Percentiles rank a stretch among this genome's conserved stretches.
phyloP scores from a whole-genome alignment of 1,140 invertebrate species.

The Diorhabda elongata region DNA sequence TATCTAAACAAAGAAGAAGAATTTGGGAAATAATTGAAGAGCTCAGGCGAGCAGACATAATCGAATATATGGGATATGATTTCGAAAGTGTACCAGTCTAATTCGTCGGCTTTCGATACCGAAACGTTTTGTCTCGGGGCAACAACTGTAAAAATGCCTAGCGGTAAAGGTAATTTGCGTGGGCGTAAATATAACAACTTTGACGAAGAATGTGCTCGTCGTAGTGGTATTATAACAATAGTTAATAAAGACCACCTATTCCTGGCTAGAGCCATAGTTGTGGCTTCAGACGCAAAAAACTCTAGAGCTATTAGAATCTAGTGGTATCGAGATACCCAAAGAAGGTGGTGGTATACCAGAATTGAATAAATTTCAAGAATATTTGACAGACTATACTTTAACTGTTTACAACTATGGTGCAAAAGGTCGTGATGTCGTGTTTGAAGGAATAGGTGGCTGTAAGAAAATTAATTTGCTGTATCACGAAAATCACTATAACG shows the following conservation, averaged over 20 bases:
- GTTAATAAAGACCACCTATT: slow-evolving; percentile 17
- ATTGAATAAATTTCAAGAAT: slow-evolving; percentile 11
- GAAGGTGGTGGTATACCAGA: too few species aligned
- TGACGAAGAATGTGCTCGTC: slow-evolving; percentile 1
- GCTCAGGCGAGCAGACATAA: too few species aligned
- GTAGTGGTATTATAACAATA: slow-evolving; percentile 5
- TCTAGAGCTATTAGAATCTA: not conserved
- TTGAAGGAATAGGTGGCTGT: too few species aligned
- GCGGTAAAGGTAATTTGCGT: not conserved
- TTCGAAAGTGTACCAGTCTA: too few species aligned
- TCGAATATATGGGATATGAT: too few species aligned
- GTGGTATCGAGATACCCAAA: slow-evolving; percentile 4
- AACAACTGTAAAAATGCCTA: slow-evolving; percentile 12
- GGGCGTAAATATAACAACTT: slow-evolving; percentile 5
- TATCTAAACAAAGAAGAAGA: too few species aligned
- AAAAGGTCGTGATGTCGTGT: too few species aligned
- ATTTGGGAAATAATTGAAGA: too few species aligned
- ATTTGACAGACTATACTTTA: slow-evolving; percentile 6
- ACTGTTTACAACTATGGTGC: slow-evolving; percentile 12
- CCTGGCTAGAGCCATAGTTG: slow-evolving; percentile 10
- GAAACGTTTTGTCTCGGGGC: slow-evolving; percentile 6
- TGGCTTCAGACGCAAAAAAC: slow-evolving; percentile 3
- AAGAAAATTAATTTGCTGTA: slow-evolving; percentile 11
- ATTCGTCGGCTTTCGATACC: too few species aligned
- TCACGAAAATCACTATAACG: slow-evolving; percentile 2